These are phyloP conservation scores for Orchestes rusci DNA, from an alignment of 2,888 invertebrate genomes.

Conservation along the genomic window DNA sequence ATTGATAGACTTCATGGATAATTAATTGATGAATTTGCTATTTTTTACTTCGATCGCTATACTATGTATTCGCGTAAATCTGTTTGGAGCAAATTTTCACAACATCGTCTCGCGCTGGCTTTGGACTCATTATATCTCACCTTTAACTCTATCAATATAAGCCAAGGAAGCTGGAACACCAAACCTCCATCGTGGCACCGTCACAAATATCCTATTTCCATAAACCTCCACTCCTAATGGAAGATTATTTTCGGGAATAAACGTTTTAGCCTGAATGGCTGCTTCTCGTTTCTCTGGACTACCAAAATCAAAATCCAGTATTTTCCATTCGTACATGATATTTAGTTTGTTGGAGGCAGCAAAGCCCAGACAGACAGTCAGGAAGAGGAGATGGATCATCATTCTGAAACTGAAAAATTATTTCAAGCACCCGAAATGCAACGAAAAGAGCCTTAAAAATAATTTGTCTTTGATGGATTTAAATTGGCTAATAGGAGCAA, in stretches of 20 bases:
- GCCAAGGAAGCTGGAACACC: conserved; percentile 69
- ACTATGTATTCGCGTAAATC: too few relatives aligned
- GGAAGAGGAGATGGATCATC: neutral
- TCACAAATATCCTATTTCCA: conserved; percentile 60
- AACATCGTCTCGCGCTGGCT: too few relatives aligned
- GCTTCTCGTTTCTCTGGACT: conserved; percentile 49
- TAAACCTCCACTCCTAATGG: conserved; percentile 70
- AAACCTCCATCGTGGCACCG: conserved; percentile 66
- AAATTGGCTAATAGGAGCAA: conserved; percentile 23
- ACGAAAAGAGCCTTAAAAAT: conserved; percentile 10
- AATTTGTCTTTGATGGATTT: conserved; percentile 23
- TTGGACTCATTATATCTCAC: conserved; percentile 48
- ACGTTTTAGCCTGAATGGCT: conserved; percentile 53
- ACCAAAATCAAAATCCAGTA: conserved; percentile 62
- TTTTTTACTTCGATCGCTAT: too few relatives aligned
- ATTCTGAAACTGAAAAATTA: conserved; percentile 1
- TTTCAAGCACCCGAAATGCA: conserved; percentile 1
- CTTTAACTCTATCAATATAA: conserved; percentile 60
- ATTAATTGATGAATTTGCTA: too few relatives aligned
- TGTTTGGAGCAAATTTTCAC: too few relatives aligned
- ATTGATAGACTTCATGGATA: too few relatives aligned
- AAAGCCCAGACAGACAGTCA: neutral
- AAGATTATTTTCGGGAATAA: conserved; percentile 63
- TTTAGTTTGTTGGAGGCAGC: conserved; percentile 51
- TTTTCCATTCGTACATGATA: conserved; percentile 66